A percentile compares a stretch with the other conserved stretches of the same genome.
These are phyloP conservation scores for Poecilus cupreus DNA, from an alignment of 2,888 invertebrate species.

Conservation along the genomic window DNA sequence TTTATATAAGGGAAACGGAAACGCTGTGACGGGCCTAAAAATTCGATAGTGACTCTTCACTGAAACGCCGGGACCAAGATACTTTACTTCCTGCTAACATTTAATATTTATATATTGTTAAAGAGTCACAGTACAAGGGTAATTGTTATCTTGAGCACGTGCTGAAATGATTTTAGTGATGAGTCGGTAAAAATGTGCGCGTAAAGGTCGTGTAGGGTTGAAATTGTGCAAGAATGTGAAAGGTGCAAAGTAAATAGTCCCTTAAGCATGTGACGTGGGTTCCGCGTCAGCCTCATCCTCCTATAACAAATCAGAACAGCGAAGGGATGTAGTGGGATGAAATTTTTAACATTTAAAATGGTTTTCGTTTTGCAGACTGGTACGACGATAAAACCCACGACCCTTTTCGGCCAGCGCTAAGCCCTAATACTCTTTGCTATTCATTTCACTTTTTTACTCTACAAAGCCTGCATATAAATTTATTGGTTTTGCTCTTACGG, in stretches of 20 bases:
- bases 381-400: slow-evolving; percentile 27
- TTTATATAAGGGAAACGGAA: slow-evolving; percentile 9
- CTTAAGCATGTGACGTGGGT: neutral
- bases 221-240: neutral
- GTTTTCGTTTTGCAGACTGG: slow-evolving; percentile 40
- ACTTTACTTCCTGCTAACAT: too few relatives aligned
- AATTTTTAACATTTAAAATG: slow-evolving; percentile 42
- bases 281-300: neutral
- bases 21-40: neutral
- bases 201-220: neutral
- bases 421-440: slow-evolving; percentile 44
- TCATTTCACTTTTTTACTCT: slow-evolving; percentile 44
- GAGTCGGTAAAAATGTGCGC: neutral
- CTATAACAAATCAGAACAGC: slow-evolving; percentile 26
- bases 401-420: slow-evolving; percentile 37
- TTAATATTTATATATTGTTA: too few relatives aligned
- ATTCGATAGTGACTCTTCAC: neutral
- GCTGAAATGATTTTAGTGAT: too few relatives aligned
- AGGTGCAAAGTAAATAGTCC: too few relatives aligned
- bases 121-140: too few relatives aligned
- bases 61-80: neutral
- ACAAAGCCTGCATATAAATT: slow-evolving; percentile 43
- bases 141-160: too few relatives aligned
- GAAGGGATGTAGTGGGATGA: slow-evolving; percentile 11
- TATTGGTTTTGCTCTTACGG: slow-evolving; percentile 31